These are phyloP conservation scores for Alosa alosa DNA, from an alignment of 2,113 vertebrate species.

Conservation along the genomic window DNA sequence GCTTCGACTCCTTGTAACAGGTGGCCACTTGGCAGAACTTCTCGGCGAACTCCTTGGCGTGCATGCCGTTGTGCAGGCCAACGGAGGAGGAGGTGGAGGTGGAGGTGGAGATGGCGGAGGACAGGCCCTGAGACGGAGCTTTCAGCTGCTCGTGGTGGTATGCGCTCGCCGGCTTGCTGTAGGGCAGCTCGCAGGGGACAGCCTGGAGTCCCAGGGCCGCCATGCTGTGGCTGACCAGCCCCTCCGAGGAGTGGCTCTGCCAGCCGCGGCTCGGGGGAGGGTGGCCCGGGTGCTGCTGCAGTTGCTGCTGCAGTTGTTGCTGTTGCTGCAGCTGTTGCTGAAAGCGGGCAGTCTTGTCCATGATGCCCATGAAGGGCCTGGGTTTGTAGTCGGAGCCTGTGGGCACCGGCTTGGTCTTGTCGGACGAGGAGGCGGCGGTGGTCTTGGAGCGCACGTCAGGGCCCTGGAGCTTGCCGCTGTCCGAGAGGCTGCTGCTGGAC, in stretches of 20 bases:
- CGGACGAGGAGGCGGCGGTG: conserved; percentile 46
- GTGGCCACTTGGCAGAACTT: conserved; percentile 71
- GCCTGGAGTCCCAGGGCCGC: conserved; percentile 64
- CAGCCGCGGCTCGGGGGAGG: conserved; percentile 69
- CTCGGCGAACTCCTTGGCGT: conserved; percentile 74
- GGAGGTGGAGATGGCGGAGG: conserved; percentile 40
- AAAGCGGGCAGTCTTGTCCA: conserved; percentile 88
- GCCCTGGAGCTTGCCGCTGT: conserved; percentile 76
- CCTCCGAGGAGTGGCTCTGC: conserved; percentile 77
- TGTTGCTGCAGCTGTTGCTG: conserved; percentile 59
- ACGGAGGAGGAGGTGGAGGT: conserved; percentile 41
- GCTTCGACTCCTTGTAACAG: conserved; percentile 77
- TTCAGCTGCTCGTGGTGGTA: conserved; percentile 73
- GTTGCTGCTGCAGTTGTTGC: conserved; percentile 31
- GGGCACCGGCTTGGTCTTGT: conserved; percentile 64
- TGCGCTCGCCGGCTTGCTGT: conserved; percentile 67
- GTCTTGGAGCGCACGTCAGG: conserved; percentile 82
- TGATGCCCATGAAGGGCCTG: conserved; percentile 93
- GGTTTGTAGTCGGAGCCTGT: conserved; percentile 80
- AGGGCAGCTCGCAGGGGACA: conserved; percentile 69
- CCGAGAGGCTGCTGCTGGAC: conserved; percentile 81
- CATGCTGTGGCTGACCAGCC: conserved; percentile 55
- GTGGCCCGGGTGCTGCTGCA: conserved; percentile 47
- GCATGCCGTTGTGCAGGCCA: conserved; percentile 77
- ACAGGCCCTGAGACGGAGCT: conserved; percentile 61